phyloP scores from a whole-genome alignment of 2,797 vertebrate species.

The Aselliscus stoliczkanus region DNA sequence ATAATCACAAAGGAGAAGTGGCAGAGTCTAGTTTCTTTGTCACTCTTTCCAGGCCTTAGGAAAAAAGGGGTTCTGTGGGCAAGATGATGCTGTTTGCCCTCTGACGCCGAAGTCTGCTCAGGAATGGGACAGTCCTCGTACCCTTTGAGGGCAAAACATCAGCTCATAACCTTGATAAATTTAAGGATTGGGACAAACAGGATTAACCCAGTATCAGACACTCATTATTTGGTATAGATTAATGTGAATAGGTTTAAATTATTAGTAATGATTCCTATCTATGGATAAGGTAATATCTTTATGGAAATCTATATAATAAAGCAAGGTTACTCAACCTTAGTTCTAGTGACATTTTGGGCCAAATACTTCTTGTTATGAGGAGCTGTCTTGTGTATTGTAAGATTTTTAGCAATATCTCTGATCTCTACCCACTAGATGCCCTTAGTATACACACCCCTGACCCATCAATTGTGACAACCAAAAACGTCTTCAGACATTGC shows the following conservation, averaged over 20 bases:
- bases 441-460: not conserved
- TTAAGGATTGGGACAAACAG: constrained; percentile 63
- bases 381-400: not conserved
- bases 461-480: no score
- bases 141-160: constrained; percentile 51
- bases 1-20: not conserved
- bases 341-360: not conserved
- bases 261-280: not conserved
- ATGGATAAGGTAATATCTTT: not conserved
- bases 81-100: not conserved
- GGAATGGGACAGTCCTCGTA: not conserved
- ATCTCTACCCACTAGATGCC: not conserved
- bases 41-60: not conserved
- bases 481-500: not conserved
- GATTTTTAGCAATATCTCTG: not conserved
- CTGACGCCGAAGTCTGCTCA: not conserved
- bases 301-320: not conserved
- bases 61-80: not conserved
- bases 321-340: not conserved
- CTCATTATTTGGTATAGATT: not conserved
- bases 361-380: not conserved
- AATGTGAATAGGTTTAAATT: not conserved
- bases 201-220: constrained; percentile 43
- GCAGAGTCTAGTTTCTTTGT: not conserved
- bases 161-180: constrained; percentile 70